Percentiles rank a stretch among this genome's conserved stretches.
Evolutionary conservation across 2,113 vertebrate species (phyloP).

Genomic region (Galemys pyrenaicus): DNA sequence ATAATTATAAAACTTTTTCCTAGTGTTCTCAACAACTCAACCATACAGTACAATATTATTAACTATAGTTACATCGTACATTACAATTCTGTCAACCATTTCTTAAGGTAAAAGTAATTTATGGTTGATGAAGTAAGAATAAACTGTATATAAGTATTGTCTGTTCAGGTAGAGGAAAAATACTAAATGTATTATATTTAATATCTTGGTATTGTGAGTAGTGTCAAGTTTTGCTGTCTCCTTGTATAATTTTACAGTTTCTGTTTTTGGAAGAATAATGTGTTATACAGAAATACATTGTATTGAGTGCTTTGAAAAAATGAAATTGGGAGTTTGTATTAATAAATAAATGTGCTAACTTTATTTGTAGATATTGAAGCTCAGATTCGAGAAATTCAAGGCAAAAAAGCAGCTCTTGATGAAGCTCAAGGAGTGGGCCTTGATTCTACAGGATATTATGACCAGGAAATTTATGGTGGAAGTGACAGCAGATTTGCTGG

Average conservation of each 20-base stretch:
- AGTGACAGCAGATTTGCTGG: slow-evolving; percentile 98
- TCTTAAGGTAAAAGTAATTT: slow-evolving; percentile 12
- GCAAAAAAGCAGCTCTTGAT: slow-evolving; percentile 95
- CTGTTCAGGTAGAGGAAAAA: neutral
- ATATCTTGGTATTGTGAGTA: neutral
- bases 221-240: neutral
- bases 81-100: neutral
- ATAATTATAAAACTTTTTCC: neutral
- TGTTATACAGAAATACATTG: slow-evolving; percentile 1
- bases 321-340: slow-evolving; percentile 42
- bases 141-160: neutral
- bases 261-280: neutral
- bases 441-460: slow-evolving; percentile 97
- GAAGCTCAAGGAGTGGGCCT: slow-evolving; percentile 96
- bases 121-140: slow-evolving; percentile 19
- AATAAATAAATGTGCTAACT: slow-evolving; percentile 14
- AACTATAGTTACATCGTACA: neutral
- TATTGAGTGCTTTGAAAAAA: slow-evolving; percentile 6
- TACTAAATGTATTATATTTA: neutral
- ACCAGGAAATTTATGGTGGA: slow-evolving; percentile 98
- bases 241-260: neutral
- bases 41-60: neutral
- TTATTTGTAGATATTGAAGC: slow-evolving; percentile 95
- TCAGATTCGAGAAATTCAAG: slow-evolving; percentile 99
- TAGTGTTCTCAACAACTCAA: neutral